Evolutionary conservation across 1,140 invertebrate genomes (phyloP), one percentile per base, ranked within the genome.

Genomic region (Tetramorium simillimum): DNA sequence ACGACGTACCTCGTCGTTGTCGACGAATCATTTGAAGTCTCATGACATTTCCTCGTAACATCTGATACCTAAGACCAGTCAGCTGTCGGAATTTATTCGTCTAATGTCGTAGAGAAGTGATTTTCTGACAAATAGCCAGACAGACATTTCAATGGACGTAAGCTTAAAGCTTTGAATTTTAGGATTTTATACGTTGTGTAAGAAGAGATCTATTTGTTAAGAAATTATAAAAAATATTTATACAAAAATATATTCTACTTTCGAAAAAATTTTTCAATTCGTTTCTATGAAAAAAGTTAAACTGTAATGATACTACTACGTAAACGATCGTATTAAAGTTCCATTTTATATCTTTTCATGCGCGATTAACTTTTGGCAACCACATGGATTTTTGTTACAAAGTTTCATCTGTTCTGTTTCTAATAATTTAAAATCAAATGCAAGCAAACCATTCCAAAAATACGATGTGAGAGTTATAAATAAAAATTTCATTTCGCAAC

Each of bases 61-160:
- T 67, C 3, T 80, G 14, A 67, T 67, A 80, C 6, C 3, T 16
- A 62, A 40, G 16, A 70, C 10, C 18, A 53, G n/a, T 75, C 24
- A 37, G 9, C 40, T 78, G 53, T 75, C 24, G 58, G 7, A 65
- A 63, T 77, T 77, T 69, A 69, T 16, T 80, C 12, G 2, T 78
- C 14, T 60, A 60, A 60, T 2, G 53, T 37, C 28, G n/a, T 24
- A 16, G 12, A 76, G n/a, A 40, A 3, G 3, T 9, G 56, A 62
- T 24, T 18, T 53, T 69, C 18, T 67, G 60, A 33, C n/a, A 16
- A 67, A 16, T 49, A 37, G 12, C 0, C 16, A n/a, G 5, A 63
- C 6, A 2, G 3, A 53, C 18, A 43, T 43, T 43, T 76, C 40
- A 67, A 49, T 18, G 16, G 10, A 1, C 2, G n/a, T 28, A 12